Evolutionary conservation across 2,113 vertebrate genomes (phyloP), one percentile per base, ranked within the genome.

Genomic region (Pipra filicauda): DNA sequence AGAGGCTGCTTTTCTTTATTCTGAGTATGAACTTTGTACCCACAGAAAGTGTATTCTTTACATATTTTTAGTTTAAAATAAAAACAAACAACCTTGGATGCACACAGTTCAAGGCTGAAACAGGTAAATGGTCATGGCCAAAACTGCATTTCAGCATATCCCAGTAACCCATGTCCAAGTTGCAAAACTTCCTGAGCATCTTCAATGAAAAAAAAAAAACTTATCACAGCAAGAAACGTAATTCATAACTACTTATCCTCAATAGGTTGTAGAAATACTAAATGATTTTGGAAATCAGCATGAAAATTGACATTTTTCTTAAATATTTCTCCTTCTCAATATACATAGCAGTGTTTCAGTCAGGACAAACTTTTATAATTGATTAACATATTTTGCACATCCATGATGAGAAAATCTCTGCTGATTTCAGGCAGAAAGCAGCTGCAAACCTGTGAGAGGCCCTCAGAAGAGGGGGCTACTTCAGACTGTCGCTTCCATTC

Each of bases 51-150:
- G 44, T 52, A 33, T 41, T 86, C 76, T 61, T 94, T 35, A 54
- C 27, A 37, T 8, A 39, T 65, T 82, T 74, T 66, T 30, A 54
- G 87, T 72, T 88, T 33, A 80, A 92, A 89, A 85, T 28, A 74
- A 78, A 94, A 94, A 37, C 35, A 87, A 91, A 14, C 27, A 72
- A 71, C 11, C 22, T 24, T 66, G 48, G 33, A 83, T 41, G 62
- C 62, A 80, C 64, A 77, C 8, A 95, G 94, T 64, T 91, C 75
- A 96, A 17, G 83, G 75, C 33, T 69, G 73, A 95, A 91, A 62
- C 67, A 88, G 88, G 92, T 94, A 87, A 90, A 93, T 39, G 76
- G 76, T 87, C 83, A 92, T 2, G 8, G 91, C 5, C 66, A 95
- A 72, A 95, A 87, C 33, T 28, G 48, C 16, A 52, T 70, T 66